Conservation (phyloP, 2,113 vertebrate genomes). For the Heterotis niloticus region DNA sequence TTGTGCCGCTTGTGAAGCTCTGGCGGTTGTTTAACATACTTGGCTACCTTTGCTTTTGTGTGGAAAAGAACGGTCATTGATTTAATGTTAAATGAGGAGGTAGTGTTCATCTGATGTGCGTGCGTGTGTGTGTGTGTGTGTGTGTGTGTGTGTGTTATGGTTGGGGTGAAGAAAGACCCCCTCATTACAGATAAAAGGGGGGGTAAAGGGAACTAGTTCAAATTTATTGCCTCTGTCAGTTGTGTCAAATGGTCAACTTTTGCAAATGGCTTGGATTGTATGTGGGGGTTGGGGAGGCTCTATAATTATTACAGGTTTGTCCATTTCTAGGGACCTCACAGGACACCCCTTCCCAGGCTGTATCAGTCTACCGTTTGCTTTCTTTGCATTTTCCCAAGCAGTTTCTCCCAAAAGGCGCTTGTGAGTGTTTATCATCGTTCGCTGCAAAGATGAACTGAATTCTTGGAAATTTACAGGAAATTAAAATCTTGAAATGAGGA, state of each 20-base stretch:
- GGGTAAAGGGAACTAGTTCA: conserved; percentile 56
- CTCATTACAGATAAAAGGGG: conserved; percentile 64
- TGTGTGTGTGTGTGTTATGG: conserved; percentile 17
- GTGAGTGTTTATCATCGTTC: not conserved
- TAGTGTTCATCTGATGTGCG: not conserved
- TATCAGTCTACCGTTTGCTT: not conserved
- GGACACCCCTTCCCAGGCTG: not conserved
- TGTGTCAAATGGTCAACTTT: conserved; percentile 74
- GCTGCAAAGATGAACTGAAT: no score
- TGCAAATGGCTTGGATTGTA: conserved; percentile 69
- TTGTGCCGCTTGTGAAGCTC: not conserved
- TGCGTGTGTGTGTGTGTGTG: not conserved
- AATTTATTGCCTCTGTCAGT: conserved; percentile 73
- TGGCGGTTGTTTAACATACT: not conserved
- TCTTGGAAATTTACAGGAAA: no score
- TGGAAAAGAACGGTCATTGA: not conserved
- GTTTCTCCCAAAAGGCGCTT: not conserved
- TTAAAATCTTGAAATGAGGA: no score
- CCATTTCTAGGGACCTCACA: conserved; percentile 33
- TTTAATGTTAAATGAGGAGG: not conserved
- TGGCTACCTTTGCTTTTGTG: not conserved
- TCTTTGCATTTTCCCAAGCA: not conserved
- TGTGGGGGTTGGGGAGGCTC: conserved; percentile 56
- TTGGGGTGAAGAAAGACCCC: conserved; percentile 28
- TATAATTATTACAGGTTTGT: conserved; percentile 51